These are phyloP conservation scores for Muscidifurax raptorellus DNA, from an alignment of 1,140 invertebrate species.

Conservation along the genomic window DNA sequence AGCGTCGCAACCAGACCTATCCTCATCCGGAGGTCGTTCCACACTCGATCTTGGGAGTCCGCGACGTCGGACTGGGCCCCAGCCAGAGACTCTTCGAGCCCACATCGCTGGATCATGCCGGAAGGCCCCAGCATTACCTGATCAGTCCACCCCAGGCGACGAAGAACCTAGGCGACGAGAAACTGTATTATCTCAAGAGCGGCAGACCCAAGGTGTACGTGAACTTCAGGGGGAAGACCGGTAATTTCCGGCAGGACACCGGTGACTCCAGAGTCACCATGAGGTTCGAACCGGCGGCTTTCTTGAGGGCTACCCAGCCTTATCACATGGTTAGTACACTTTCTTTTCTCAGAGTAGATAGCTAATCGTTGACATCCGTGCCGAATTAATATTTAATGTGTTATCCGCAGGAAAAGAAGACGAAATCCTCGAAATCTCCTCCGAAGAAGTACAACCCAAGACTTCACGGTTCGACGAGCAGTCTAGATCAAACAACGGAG, in stretches of 20 bases:
- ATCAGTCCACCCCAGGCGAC: slow-evolving; percentile 43
- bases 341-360: no score
- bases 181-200: slow-evolving; percentile 68
- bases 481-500: not conserved
- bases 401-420: slow-evolving; percentile 45
- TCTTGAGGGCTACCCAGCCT: slow-evolving; percentile 54
- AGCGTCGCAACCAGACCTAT: slow-evolving; percentile 49
- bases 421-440: slow-evolving; percentile 41
- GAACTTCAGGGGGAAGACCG: slow-evolving; percentile 64
- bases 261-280: slow-evolving; percentile 50
- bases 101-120: slow-evolving; percentile 5
- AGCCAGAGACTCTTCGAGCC: slow-evolving; percentile 53
- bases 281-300: slow-evolving; percentile 53
- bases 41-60: slow-evolving; percentile 65
- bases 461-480: slow-evolving; percentile 4
- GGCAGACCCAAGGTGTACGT: slow-evolving; percentile 67
- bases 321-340: slow-evolving; percentile 45
- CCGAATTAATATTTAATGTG: not conserved
- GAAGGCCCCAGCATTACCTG: slow-evolving; percentile 2
- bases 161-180: slow-evolving; percentile 58
- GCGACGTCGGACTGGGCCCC: slow-evolving; percentile 59
- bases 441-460: slow-evolving; percentile 56
- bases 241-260: slow-evolving; percentile 59
- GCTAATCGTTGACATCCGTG: no score
- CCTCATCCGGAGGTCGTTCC: slow-evolving; percentile 66